phyloP scores from a whole-genome alignment of 2,797 vertebrate genomes.

The Astyanax mexicanus region DNA sequence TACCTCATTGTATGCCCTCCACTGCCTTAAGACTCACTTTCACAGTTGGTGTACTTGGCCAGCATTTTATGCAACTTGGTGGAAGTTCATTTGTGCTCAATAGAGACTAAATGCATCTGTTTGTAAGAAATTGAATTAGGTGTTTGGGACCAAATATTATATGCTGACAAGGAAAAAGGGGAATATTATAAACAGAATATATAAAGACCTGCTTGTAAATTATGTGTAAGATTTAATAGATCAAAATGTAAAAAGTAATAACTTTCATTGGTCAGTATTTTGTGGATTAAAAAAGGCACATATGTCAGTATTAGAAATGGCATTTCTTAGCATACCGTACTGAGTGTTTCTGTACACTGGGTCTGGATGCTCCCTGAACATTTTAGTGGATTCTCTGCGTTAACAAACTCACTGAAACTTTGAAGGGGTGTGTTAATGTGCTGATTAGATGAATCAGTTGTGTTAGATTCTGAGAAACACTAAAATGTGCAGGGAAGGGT shows the following conservation, averaged over 20 bases:
- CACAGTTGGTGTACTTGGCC: constrained; percentile 21
- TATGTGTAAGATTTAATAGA: no score
- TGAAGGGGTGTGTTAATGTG: no score
- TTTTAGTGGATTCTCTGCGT: no score
- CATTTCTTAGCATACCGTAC: constrained; percentile 18
- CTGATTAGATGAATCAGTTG: no score
- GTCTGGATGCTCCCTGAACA: no score
- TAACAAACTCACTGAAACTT: no score
- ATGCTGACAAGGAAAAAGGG: neutral
- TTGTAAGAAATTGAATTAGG: neutral
- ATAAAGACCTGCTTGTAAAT: neutral
- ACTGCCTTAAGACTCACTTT: constrained; percentile 52
- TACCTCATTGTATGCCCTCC: constrained; percentile 52
- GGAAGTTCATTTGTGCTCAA: constrained; percentile 13
- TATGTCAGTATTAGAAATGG: constrained; percentile 16
- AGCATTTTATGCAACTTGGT: constrained; percentile 39
- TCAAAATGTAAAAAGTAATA: no score
- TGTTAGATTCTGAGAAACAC: no score
- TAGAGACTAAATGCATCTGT: neutral
- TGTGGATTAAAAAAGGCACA: neutral
- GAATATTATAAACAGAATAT: neutral
- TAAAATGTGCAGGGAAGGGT: no score
- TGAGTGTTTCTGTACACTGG: no score
- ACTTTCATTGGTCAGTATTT: constrained; percentile 8
- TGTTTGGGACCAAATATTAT: constrained; percentile 16